Conservation (phyloP, 2,797 vertebrate genomes). For the Cryptoblepharus egeriae region DNA sequence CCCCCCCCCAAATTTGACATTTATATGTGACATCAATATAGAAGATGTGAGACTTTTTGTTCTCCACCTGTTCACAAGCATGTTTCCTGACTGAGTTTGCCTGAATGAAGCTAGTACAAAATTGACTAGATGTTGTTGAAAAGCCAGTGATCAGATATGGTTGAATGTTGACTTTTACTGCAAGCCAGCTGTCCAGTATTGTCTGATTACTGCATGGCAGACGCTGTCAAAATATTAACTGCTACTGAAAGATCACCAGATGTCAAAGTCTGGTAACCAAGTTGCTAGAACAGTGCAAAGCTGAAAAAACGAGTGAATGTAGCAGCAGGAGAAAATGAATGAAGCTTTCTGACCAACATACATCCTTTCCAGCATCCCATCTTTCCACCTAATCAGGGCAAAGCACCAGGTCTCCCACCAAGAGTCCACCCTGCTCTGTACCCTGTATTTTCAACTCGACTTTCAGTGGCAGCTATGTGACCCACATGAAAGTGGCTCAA, state of each 20-base stretch:
- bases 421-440: too few relatives aligned
- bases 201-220: neutral
- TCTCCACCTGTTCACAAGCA: neutral
- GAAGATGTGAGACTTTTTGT: neutral
- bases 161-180: neutral
- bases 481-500: too few relatives aligned
- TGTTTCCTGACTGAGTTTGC: neutral
- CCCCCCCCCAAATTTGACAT: too few relatives aligned
- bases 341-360: neutral
- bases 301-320: neutral
- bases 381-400: too few relatives aligned
- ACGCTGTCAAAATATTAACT: neutral
- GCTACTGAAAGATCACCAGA: neutral
- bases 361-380: too few relatives aligned
- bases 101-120: neutral
- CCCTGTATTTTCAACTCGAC: too few relatives aligned
- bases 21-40: too few relatives aligned
- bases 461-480: too few relatives aligned
- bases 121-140: neutral
- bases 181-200: neutral
- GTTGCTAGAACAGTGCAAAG: neutral
- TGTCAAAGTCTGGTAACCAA: neutral
- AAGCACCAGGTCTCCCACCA: too few relatives aligned
- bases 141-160: neutral
- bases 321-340: neutral